Percentiles rank a stretch among this genome's conserved stretches.
Evolutionary conservation across 2,797 vertebrate genomes (phyloP).

Genomic region (Poeciliopsis turneri): DNA sequence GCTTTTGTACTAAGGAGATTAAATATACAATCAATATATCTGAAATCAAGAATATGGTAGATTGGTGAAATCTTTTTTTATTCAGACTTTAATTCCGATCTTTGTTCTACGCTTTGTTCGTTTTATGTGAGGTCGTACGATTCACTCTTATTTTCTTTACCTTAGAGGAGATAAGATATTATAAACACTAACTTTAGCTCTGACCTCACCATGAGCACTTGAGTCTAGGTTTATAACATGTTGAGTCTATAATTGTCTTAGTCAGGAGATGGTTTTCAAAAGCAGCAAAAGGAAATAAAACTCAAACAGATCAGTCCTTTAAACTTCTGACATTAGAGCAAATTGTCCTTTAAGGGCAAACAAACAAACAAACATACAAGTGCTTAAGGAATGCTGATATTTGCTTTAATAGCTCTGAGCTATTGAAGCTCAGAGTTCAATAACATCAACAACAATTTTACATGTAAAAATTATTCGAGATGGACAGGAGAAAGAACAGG

Average conservation of each 20-base stretch:
- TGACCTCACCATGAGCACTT: not conserved
- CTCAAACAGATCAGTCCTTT: not conserved
- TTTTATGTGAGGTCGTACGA: not conserved
- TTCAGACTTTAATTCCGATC: not conserved
- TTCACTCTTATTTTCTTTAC: not conserved
- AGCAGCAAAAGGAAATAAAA: not conserved
- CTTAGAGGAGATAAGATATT: not conserved
- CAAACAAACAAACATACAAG: not conserved
- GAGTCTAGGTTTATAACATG: not conserved
- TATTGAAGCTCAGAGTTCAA: not conserved
- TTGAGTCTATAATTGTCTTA: not conserved
- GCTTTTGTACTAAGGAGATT: not conserved
- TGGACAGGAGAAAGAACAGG: not conserved
- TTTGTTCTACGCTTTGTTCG: not conserved
- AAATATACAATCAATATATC: not conserved
- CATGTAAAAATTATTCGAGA: not conserved
- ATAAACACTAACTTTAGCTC: not conserved
- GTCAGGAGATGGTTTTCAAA: not conserved
- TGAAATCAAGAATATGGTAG: not conserved
- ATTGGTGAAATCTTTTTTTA: not conserved
- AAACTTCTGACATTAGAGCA: not conserved
- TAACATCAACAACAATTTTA: not conserved
- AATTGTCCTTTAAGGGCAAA: not conserved
- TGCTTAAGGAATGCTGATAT: not conserved
- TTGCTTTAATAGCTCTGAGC: slow-evolving; percentile 2